phyloP scores from a whole-genome alignment of 2,888 invertebrate genomes.

The Cacoxenus indagator region DNA sequence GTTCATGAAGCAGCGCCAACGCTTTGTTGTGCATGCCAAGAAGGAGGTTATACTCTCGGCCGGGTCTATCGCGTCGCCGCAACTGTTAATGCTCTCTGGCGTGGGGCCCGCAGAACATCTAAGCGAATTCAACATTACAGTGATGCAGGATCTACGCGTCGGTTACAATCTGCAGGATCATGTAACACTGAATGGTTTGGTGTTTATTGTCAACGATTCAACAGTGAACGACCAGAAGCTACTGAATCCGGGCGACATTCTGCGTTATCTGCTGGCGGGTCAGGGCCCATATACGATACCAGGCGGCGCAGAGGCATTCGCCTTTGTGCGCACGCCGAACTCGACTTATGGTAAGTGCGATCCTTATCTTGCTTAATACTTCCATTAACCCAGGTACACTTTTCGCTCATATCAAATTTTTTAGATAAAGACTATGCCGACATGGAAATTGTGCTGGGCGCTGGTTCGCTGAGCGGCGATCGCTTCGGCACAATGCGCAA shows the following conservation, averaged over 20 bases:
- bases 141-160: conserved; percentile 79
- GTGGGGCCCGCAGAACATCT: conserved; percentile 80
- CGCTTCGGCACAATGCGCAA: conserved; percentile 77
- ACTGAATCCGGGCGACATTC: conserved; percentile 73
- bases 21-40: conserved; percentile 73
- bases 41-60: conserved; percentile 86
- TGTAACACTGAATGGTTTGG: conserved; percentile 79
- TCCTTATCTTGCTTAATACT: background rate
- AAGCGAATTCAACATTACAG: conserved; percentile 74
- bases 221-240: conserved; percentile 73
- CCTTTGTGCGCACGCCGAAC: conserved; percentile 79
- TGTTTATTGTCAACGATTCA: conserved; percentile 80
- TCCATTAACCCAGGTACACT: background rate
- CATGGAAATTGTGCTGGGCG: conserved; percentile 84
- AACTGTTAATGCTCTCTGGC: conserved; percentile 88
- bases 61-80: conserved; percentile 87
- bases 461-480: conserved; percentile 83
- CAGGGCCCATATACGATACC: conserved; percentile 82
- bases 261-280: conserved; percentile 76
- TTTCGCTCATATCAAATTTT: background rate
- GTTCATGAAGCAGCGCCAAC: conserved; percentile 76
- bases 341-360: conserved; percentile 67
- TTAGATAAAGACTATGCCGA: conserved; percentile 76
- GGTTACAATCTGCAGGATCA: conserved; percentile 89
- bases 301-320: conserved; percentile 83